A percentile compares a stretch with the other conserved stretches of the same genome.
Conservation (phyloP, 2,113 vertebrate genomes). For the Calyptomena viridis region DNA sequence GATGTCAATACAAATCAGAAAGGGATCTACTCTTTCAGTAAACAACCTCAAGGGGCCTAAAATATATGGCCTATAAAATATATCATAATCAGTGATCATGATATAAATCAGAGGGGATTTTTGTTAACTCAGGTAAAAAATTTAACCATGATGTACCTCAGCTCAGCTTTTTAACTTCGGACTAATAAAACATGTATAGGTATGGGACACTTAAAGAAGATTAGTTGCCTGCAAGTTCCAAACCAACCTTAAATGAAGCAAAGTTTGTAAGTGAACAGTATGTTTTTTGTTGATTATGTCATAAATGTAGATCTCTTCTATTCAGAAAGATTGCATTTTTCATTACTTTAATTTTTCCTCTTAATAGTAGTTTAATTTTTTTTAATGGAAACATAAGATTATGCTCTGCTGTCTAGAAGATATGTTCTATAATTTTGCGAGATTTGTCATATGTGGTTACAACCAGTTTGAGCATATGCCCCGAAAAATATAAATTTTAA, state of each 20-base stretch:
- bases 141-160: background rate
- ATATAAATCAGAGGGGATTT: background rate
- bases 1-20: background rate
- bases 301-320: background rate
- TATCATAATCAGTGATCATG: background rate
- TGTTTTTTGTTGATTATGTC: background rate
- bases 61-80: background rate
- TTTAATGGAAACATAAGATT: background rate
- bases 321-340: background rate
- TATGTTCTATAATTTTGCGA: background rate
- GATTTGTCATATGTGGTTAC: background rate
- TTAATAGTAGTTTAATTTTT: background rate
- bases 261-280: background rate
- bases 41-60: background rate
- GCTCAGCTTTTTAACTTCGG: background rate
- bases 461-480: background rate
- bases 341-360: background rate
- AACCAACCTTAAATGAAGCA: background rate
- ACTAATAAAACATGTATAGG: background rate
- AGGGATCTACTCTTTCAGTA: background rate
- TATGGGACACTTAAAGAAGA: background rate
- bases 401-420: background rate
- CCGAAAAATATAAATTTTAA: background rate
- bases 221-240: background rate
- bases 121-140: background rate